Conservation (phyloP, 2,113 vertebrate genomes). For the Stigmatopora argus region DNA sequence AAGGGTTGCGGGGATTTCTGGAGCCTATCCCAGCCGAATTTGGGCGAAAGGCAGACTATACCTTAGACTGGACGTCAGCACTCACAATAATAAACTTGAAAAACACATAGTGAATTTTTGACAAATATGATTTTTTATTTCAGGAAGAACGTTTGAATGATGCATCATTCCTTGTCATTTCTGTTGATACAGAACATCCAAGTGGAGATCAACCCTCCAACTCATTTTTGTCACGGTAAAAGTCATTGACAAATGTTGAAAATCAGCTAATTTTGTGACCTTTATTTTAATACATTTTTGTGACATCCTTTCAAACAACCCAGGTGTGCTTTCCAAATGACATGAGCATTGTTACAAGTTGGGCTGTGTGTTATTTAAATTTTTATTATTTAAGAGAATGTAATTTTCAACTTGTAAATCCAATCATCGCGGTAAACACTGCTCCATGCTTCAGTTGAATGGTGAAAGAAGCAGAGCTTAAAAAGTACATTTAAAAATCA, state of each 20-base stretch:
- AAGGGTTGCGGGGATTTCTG: too few relatives aligned
- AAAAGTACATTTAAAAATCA: conserved; percentile 68
- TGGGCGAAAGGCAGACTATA: too few relatives aligned
- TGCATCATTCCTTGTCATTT: not conserved
- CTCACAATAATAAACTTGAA: too few relatives aligned
- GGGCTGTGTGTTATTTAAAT: conserved; percentile 28
- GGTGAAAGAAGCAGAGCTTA: conserved; percentile 64
- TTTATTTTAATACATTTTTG: not conserved
- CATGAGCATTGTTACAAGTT: conserved; percentile 29
- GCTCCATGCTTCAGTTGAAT: conserved; percentile 55
- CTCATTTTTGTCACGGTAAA: not conserved
- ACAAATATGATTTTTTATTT: not conserved
- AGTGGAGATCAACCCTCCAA: not conserved
- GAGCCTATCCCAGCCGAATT: too few relatives aligned
- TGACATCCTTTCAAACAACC: not conserved
- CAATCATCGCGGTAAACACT: conserved; percentile 57
- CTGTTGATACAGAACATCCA: not conserved
- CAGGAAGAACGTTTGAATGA: not conserved
- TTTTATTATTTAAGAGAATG: conserved; percentile 50
- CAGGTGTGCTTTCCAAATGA: conserved; percentile 1
- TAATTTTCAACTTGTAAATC: conserved; percentile 62
- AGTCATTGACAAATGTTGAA: not conserved
- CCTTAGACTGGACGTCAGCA: too few relatives aligned
- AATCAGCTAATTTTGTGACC: not conserved
- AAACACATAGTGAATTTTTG: too few relatives aligned